Percentiles rank a stretch among this genome's conserved stretches.
Evolutionary conservation across 2,888 invertebrate genomes (phyloP).

Genomic region (Sclerodermus sp.): DNA sequence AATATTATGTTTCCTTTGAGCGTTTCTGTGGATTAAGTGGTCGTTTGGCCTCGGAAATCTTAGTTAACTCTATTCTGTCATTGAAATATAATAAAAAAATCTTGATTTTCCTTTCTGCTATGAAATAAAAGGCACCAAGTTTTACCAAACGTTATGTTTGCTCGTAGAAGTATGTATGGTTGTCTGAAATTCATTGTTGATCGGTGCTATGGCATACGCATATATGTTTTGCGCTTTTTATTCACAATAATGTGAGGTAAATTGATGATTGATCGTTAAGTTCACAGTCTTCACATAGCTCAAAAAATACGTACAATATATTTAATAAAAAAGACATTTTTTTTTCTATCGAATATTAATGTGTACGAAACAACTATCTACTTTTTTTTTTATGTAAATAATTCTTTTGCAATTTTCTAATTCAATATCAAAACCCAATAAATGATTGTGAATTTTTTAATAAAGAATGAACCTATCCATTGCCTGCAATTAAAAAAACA

Average conservation of each 20-base stretch:
- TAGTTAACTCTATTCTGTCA: slow-evolving; percentile 6
- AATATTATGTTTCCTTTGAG: too few relatives aligned
- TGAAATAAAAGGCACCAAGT: slow-evolving; percentile 28
- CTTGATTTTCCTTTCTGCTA: background rate
- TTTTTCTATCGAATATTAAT: too few relatives aligned
- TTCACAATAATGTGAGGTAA: too few relatives aligned
- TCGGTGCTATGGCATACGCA: background rate
- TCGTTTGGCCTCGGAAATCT: slow-evolving; percentile 19
- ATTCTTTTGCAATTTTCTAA: too few relatives aligned
- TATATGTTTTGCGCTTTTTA: too few relatives aligned
- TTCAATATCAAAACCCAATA: too few relatives aligned
- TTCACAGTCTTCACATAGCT: too few relatives aligned
- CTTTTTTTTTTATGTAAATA: too few relatives aligned
- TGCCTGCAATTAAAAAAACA: slow-evolving; percentile 10
- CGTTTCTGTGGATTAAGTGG: slow-evolving; percentile 4
- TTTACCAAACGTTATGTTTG: slow-evolving; percentile 28
- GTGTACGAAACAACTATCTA: too few relatives aligned
- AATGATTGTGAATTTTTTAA: background rate
- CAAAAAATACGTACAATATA: too few relatives aligned
- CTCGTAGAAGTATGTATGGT: slow-evolving; percentile 13
- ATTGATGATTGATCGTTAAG: too few relatives aligned
- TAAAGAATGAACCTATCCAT: slow-evolving; percentile 8
- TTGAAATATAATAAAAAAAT: background rate
- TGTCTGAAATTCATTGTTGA: background rate
- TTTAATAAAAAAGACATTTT: too few relatives aligned